Evolutionary conservation across 2,113 vertebrate genomes (phyloP).

Genomic region (Romanogobio albipinnatus): DNA sequence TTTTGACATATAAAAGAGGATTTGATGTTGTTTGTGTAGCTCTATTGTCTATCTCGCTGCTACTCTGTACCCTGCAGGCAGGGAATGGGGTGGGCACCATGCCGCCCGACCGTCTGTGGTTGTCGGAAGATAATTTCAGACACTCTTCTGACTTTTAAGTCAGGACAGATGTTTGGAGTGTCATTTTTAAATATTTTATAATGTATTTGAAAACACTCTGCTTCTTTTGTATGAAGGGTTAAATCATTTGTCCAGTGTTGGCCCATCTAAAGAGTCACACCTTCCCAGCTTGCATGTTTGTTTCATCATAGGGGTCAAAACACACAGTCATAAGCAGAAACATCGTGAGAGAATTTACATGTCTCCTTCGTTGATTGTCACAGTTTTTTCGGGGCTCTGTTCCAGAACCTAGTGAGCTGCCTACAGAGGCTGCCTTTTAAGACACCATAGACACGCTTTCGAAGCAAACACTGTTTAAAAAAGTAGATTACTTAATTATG

Average conservation of each 20-base stretch:
- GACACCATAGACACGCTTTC: too few relatives aligned
- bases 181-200: neutral
- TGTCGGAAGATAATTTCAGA: neutral
- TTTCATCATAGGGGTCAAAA: neutral
- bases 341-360: neutral
- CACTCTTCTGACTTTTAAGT: neutral
- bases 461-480: too few relatives aligned
- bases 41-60: slow-evolving; percentile 61
- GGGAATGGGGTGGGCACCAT: slow-evolving; percentile 9
- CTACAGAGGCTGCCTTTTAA: neutral
- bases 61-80: slow-evolving; percentile 65
- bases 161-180: neutral
- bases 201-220: neutral
- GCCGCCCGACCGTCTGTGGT: slow-evolving; percentile 12
- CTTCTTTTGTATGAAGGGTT: neutral
- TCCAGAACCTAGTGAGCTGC: neutral
- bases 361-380: neutral
- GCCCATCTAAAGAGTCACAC: neutral
- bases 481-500: neutral
- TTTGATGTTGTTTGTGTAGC: slow-evolving; percentile 72
- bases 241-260: neutral
- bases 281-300: neutral
- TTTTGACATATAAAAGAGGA: slow-evolving; percentile 69
- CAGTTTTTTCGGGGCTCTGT: neutral
- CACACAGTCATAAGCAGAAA: neutral